phyloP scores from a whole-genome alignment of 2,797 vertebrate species.

The Odontamblyopus rebecca region DNA sequence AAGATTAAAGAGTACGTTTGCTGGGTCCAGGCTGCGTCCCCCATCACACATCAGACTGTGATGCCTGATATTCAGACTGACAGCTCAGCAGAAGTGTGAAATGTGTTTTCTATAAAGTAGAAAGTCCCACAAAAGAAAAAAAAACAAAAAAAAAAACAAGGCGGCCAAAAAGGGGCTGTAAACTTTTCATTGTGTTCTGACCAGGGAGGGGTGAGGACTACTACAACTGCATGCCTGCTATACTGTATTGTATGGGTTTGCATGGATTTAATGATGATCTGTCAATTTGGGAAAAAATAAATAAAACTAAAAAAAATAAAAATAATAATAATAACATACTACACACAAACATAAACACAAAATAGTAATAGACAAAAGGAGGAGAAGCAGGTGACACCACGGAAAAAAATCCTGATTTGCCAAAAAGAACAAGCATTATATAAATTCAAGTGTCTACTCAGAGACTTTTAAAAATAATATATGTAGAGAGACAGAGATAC shows the following conservation, averaged over 20 bases:
- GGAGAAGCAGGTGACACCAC: too few relatives aligned
- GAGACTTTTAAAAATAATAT: too few relatives aligned
- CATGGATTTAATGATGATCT: slow-evolving; percentile 12
- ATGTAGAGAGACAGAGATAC: too few relatives aligned
- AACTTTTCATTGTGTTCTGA: slow-evolving; percentile 68
- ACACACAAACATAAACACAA: background rate
- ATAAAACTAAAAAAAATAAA: background rate
- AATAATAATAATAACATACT: too few relatives aligned
- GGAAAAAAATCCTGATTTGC: too few relatives aligned
- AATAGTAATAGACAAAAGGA: too few relatives aligned
- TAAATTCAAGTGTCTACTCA: too few relatives aligned
- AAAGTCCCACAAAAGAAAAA: slow-evolving; percentile 35
- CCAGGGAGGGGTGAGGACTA: slow-evolving; percentile 45
- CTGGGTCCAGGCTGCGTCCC: slow-evolving; percentile 31
- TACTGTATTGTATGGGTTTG: slow-evolving; percentile 32
- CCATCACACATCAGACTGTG: slow-evolving; percentile 33
- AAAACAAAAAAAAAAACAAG: slow-evolving; percentile 60
- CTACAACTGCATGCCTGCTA: slow-evolving; percentile 43
- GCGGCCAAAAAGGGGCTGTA: slow-evolving; percentile 63
- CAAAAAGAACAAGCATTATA: too few relatives aligned
- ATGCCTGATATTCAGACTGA: slow-evolving; percentile 38
- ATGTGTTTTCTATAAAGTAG: slow-evolving; percentile 71
- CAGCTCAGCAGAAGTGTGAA: slow-evolving; percentile 42
- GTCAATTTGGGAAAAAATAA: background rate
- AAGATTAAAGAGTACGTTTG: slow-evolving; percentile 34